Evolutionary conservation across 2,888 invertebrate genomes (phyloP).

Genomic region (Idaea dimidiata): DNA sequence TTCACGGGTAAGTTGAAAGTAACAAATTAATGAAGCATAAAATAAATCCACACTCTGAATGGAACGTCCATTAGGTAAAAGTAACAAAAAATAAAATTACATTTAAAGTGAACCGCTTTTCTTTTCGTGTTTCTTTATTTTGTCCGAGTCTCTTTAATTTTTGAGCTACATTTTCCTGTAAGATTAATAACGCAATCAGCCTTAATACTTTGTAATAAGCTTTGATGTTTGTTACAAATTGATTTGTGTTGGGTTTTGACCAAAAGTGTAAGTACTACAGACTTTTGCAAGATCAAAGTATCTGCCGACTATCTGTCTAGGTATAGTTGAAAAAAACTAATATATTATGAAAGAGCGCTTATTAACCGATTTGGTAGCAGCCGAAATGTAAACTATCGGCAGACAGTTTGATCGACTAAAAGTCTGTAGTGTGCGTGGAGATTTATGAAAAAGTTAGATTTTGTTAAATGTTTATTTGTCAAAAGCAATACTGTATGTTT

Average conservation of each 20-base stretch:
- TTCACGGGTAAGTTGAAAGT: neutral
- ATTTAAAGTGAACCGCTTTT: constrained; percentile 3
- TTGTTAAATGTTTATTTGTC: too few species aligned
- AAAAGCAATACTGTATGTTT: too few species aligned
- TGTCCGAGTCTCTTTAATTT: neutral
- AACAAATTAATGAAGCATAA: constrained; percentile 6
- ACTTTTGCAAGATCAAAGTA: too few species aligned
- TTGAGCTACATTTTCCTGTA: neutral
- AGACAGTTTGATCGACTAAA: too few species aligned
- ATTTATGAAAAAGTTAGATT: too few species aligned
- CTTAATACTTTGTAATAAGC: neutral
- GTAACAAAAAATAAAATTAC: constrained; percentile 3
- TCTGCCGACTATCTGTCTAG: too few species aligned
- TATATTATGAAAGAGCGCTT: too few species aligned
- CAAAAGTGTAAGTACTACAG: too few species aligned
- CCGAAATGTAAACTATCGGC: too few species aligned
- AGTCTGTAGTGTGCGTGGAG: too few species aligned
- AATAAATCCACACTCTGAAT: constrained; percentile 3
- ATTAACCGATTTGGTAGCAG: too few species aligned
- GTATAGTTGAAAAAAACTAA: too few species aligned
- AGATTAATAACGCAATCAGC: neutral
- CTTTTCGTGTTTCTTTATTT: neutral
- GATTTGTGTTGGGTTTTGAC: neutral
- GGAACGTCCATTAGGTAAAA: constrained; percentile 3
- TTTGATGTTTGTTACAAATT: neutral